These are phyloP conservation scores for Eucidaris tribuloides DNA, from an alignment of 35 echinoderm and acorn worm species.

Conservation along the genomic window DNA sequence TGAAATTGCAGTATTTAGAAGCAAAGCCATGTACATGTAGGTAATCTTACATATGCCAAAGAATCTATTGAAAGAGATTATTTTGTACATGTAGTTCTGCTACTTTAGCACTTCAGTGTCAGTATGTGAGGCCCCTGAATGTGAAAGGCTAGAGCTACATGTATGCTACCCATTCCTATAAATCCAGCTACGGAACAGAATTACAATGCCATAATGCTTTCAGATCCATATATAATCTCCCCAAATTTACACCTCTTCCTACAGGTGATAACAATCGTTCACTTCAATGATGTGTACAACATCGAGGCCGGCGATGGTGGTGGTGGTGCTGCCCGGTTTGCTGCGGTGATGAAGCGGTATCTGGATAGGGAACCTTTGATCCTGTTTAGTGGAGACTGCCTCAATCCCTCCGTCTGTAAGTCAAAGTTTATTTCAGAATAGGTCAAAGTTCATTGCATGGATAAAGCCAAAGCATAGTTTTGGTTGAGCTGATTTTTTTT, in stretches of 20 bases:
- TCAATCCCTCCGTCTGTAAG: conserved; percentile 87
- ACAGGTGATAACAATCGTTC: conserved; percentile 56
- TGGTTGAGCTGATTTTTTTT: too few species aligned
- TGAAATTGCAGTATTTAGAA: too few species aligned
- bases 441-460: too few species aligned
- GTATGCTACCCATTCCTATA: neutral
- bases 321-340: conserved; percentile 77
- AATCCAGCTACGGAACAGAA: neutral
- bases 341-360: conserved; percentile 49
- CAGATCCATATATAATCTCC: neutral
- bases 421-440: neutral
- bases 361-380: conserved; percentile 38
- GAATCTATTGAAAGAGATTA: too few species aligned
- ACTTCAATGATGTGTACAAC: conserved; percentile 91
- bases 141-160: neutral
- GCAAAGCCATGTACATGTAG: too few species aligned
- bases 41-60: too few species aligned
- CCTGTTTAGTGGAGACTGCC: conserved; percentile 75
- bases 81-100: too few species aligned
- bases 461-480: too few species aligned
- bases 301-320: conserved; percentile 40
- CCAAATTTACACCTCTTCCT: neutral
- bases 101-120: too few species aligned
- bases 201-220: neutral
- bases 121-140: neutral